Base-by-base conservation (phyloP, 2,888 invertebrate genomes). In the Sminthurinus aureus region DNA sequence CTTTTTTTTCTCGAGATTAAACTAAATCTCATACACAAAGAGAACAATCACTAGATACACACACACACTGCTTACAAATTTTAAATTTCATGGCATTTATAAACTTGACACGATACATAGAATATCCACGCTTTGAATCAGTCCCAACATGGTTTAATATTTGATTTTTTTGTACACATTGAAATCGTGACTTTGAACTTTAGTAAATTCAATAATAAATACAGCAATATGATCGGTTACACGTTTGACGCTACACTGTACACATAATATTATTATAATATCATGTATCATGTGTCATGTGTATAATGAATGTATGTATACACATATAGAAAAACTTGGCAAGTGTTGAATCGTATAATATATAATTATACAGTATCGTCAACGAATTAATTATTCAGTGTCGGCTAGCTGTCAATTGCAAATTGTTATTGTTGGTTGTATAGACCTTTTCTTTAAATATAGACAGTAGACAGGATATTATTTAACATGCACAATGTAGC, bases 391-490 rank as follows among this genome's bases (percentile, higher is more conserved):
- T 58, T 58, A 58, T 58, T 58, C 58, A 13, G 18, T 58, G 58
- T 58, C 13, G 58, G 58, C 15, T 58, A 11, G 1, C 13, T 58
- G 58, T 58, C 13, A 11, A 18, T 58, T 58, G 58, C 18, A 3
- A 58, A 58, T 24, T 26, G n/a, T 67, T 67, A 8, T 67, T 67
- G 22, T 67, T 67, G n/a, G 22, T 67, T 67, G 71, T 71, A 71
- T 71, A 71, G 6, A 22, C 11, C 24, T 38, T 71, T 24, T 12
- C 1, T 58, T 0, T 58, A 58, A 38, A 38, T 38, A 38, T 38
- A 38, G 38, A 38, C 38, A 38, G 38, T 1, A 38, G 38, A 38
- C 38, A 38, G 38, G 38, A 38, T 38, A 38, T 38, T 1, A 38
- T 38, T 38, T 38, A 38, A 38, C 38, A 38, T 38, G 6, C 38